These are phyloP conservation scores for Sebastes cheni DNA, from an alignment of 2,797 vertebrate genomes.

Conservation along the genomic window DNA sequence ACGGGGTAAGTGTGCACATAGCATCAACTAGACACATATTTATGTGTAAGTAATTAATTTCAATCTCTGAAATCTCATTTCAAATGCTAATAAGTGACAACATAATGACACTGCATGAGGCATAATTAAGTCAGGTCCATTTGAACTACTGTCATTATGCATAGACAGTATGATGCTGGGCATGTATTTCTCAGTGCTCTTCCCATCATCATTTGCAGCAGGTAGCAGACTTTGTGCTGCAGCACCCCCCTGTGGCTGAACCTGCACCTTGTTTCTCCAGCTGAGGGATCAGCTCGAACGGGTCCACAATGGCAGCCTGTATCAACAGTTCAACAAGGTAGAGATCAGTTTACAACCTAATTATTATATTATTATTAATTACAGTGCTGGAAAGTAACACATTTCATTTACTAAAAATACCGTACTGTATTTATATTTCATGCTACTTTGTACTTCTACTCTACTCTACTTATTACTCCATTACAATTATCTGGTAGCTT, in stretches of 20 bases:
- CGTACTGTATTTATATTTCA: no score
- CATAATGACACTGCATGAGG: neutral
- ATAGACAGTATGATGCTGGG: constrained; percentile 18
- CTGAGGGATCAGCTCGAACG: constrained; percentile 76
- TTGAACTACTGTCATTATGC: neutral
- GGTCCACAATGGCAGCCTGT: constrained; percentile 74
- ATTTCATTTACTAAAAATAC: no score
- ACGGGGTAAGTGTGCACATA: neutral
- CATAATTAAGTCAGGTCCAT: neutral
- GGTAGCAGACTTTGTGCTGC: constrained; percentile 65
- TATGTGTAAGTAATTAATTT: neutral
- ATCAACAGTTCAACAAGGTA: constrained; percentile 37
- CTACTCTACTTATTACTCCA: no score
- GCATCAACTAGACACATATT: neutral
- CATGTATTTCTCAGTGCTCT: constrained; percentile 6
- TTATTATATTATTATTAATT: no score
- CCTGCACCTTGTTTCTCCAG: constrained; percentile 39
- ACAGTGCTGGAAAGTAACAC: no score
- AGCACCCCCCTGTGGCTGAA: constrained; percentile 79
- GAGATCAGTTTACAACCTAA: neutral
- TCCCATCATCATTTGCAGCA: constrained; percentile 77
- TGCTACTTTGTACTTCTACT: no score
- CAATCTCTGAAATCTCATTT: neutral
- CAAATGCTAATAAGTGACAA: neutral
- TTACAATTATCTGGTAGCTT: no score